Base-by-base conservation (phyloP, 2,888 invertebrate species). In the Drosophila anomalipes region DNA sequence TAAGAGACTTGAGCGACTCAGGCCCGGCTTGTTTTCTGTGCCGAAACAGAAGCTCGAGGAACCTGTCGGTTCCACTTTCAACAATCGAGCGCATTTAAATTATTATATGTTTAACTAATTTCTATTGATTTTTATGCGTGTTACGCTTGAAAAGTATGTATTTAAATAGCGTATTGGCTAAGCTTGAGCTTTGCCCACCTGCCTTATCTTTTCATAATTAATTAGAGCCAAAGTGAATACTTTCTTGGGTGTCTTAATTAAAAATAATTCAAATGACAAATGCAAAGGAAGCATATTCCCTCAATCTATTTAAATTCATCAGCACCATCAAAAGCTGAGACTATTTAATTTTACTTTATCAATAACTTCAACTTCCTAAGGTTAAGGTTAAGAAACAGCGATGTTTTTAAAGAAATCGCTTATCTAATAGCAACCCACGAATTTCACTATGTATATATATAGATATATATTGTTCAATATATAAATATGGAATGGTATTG, bases 21-120 rank as follows among this genome's bases (percentile, higher is more conserved):
- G 37, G 28, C 57, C 41, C 47, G 37, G 57, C 65, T 57, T 51
- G 54, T 52, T 78, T 53, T 53, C 44, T 44, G 51, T 51, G 22
- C 64, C 35, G 59, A 87, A 79, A 88, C 88, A 90, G 86, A 81
- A 89, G 90, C 90, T 86, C 75, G 77, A 51, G 69, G 58, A 81
- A 80, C 81, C 74, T 87, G 90, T 86, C 88, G 72, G 81, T 88
- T 87, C 88, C 89, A 89, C 89, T 87, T 87, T 82, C 75, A 66
- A 61, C 71, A 74, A 76, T 71, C 74, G 72, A 62, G 62, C 66
- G 68, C 63, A 81, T 85, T 87, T 79, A 82, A 86, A 86, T 88
- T 88, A 90, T 86, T 79, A 71, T 57, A 74, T 86, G 76, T 76
- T 82, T 81, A 74, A 83, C 88, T 83, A 88, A 88, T 88, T 88